Percentiles rank a stretch among this genome's conserved stretches.
Conservation (phyloP, 2,797 vertebrate species). For the Chloroceryle inda region DNA sequence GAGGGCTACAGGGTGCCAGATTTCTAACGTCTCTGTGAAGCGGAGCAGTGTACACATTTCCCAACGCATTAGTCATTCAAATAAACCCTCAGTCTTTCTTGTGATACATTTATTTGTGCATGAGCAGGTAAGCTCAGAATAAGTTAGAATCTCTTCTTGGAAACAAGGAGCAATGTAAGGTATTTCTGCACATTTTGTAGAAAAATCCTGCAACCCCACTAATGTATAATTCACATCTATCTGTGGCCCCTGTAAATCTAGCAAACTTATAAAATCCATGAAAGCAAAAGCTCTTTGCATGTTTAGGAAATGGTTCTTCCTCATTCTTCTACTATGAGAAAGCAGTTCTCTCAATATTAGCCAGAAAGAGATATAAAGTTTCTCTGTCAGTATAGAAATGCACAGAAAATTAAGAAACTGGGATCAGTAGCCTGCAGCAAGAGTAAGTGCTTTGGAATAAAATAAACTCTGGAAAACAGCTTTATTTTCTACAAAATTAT, state of each 20-base stretch:
- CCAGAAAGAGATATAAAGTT: neutral
- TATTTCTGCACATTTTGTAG: neutral
- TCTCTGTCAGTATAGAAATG: neutral
- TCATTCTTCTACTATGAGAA: neutral
- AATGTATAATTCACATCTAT: neutral
- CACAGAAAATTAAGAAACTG: neutral
- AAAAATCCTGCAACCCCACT: neutral
- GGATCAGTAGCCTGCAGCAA: neutral
- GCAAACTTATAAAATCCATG: neutral
- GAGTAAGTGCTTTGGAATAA: neutral
- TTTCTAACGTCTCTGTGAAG: conserved; percentile 31
- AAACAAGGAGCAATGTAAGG: neutral
- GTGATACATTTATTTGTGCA: neutral
- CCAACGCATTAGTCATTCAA: conserved; percentile 10
- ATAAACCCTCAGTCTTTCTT: conserved; percentile 28
- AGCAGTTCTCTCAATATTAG: neutral
- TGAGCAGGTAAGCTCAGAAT: conserved; percentile 37
- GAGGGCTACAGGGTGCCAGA: neutral
- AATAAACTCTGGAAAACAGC: neutral
- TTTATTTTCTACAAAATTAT: neutral
- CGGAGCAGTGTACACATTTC: neutral
- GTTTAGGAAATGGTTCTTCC: neutral
- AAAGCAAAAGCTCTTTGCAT: neutral
- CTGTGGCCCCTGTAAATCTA: neutral
- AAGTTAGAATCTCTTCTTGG: neutral